Conservation (phyloP, 2,888 invertebrate species). For the Bursaphelenchus okinawaensis region DNA sequence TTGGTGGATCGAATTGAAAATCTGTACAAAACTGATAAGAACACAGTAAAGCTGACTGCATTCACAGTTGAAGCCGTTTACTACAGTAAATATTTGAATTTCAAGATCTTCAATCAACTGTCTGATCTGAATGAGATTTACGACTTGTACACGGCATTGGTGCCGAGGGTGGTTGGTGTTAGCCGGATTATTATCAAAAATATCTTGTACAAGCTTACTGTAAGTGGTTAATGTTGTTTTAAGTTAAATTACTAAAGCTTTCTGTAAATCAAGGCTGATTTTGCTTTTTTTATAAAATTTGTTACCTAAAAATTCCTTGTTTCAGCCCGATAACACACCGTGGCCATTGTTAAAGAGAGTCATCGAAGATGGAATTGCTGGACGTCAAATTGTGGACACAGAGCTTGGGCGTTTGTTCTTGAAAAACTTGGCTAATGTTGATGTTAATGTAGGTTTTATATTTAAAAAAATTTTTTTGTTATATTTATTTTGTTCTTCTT, state of each 20-base stretch:
- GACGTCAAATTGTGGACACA: constrained; percentile 28
- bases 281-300: no score
- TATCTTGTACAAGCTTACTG: neutral
- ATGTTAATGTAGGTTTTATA: constrained; percentile 26
- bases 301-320: neutral
- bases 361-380: constrained; percentile 35
- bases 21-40: constrained; percentile 35
- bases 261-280: no score
- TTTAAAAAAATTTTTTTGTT: neutral
- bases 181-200: constrained; percentile 10
- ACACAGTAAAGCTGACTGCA: constrained; percentile 40
- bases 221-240: neutral
- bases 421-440: constrained; percentile 27
- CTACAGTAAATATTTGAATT: constrained; percentile 1
- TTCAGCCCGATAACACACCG: constrained; percentile 1
- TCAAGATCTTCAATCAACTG: neutral
- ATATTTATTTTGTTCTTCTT: no score
- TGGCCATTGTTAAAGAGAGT: constrained; percentile 35
- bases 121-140: constrained; percentile 9
- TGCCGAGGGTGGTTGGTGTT: constrained; percentile 44
- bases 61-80: constrained; percentile 29
- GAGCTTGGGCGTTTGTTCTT: constrained; percentile 15
- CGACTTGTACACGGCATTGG: constrained; percentile 34
- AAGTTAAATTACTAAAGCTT: neutral
- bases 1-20: constrained; percentile 35